phyloP scores from a whole-genome alignment of 1,140 invertebrate species.

The Metopolophium dirhodum region DNA sequence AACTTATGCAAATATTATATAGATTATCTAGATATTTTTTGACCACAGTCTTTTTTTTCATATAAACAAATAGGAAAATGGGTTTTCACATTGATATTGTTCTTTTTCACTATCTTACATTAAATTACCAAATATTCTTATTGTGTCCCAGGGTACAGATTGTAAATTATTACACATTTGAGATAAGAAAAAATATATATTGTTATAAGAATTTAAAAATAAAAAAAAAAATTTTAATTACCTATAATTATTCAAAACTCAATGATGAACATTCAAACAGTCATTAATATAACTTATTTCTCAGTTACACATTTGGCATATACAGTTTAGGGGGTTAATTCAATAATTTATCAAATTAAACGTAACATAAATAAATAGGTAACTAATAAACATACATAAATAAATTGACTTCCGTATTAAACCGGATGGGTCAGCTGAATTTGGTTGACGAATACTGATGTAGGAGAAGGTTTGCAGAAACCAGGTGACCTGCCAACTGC shows the following conservation, averaged over 20 bases:
- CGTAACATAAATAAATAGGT: background rate
- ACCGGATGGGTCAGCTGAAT: background rate
- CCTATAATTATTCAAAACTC: background rate
- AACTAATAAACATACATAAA: background rate
- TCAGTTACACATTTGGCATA: background rate
- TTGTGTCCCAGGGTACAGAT: no score
- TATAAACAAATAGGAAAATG: no score
- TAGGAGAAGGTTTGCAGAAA: conserved; percentile 61
- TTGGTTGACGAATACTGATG: conserved; percentile 17
- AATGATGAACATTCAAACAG: background rate
- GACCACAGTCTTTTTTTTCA: background rate
- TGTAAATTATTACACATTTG: no score
- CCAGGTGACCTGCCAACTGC: conserved; percentile 72
- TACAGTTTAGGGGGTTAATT: background rate
- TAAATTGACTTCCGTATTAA: conserved; percentile 4
- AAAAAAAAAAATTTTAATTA: no score
- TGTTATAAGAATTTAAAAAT: no score
- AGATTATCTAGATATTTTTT: background rate
- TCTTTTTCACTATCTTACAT: no score
- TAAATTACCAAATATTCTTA: no score
- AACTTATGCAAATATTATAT: background rate
- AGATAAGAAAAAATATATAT: no score
- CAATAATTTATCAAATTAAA: background rate
- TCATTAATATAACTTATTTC: background rate
- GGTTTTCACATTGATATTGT: no score